Percentiles rank a stretch among this genome's conserved stretches.
Evolutionary conservation across 2,113 vertebrate genomes (phyloP).

Genomic region (Trogon melanurus): DNA sequence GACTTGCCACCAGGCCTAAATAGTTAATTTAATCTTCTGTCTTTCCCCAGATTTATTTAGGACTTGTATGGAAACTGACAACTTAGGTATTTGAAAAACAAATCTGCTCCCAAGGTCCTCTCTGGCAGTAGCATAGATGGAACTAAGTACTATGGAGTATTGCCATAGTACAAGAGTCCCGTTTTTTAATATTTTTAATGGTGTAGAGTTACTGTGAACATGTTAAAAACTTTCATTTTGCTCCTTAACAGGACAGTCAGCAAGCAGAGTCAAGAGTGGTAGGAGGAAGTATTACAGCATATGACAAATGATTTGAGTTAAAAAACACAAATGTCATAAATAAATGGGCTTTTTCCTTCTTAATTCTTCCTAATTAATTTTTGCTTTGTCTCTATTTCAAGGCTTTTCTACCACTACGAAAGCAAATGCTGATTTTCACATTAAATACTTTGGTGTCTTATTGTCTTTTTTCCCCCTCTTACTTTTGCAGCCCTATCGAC

Average conservation of each 20-base stretch:
- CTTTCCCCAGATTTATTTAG: neutral
- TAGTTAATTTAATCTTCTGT: neutral
- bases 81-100: neutral
- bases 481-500: constrained; percentile 88
- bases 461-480: constrained; percentile 51
- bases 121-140: neutral
- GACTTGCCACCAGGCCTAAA: neutral
- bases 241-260: neutral
- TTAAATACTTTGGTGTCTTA: neutral
- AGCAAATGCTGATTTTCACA: neutral
- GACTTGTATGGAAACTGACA: neutral
- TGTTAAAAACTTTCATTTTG: neutral
- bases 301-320: neutral
- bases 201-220: neutral
- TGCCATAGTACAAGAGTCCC: neutral
- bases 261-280: neutral
- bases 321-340: neutral
- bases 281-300: neutral
- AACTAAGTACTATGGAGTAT: neutral
- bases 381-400: neutral
- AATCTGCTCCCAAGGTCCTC: neutral
- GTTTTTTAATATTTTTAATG: neutral
- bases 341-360: neutral
- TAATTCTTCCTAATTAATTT: neutral
- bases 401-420: neutral